Percentiles rank a stretch among this genome's conserved stretches.
Conservation (phyloP, 2,888 invertebrate species). For the Tachina fera region DNA sequence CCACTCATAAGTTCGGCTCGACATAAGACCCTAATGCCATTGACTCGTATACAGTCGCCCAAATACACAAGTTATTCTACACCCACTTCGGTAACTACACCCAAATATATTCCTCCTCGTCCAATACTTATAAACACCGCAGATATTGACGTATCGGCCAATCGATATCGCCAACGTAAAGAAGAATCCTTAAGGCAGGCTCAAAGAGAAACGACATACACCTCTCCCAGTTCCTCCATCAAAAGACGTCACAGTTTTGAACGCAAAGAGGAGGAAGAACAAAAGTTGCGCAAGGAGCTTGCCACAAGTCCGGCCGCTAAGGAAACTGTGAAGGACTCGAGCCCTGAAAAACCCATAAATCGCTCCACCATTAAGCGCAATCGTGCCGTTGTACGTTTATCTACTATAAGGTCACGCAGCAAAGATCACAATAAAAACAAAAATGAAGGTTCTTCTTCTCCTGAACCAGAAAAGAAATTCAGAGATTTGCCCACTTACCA, state of each 20-base stretch:
- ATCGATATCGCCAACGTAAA: slow-evolving; percentile 83
- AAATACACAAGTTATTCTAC: slow-evolving; percentile 83
- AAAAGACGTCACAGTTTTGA: slow-evolving; percentile 56
- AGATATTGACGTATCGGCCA: slow-evolving; percentile 91
- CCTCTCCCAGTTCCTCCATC: slow-evolving; percentile 49
- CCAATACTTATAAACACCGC: slow-evolving; percentile 92
- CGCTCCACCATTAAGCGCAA: slow-evolving; percentile 88
- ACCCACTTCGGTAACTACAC: slow-evolving; percentile 77
- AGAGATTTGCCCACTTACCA: slow-evolving; percentile 72
- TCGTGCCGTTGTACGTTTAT: slow-evolving; percentile 89
- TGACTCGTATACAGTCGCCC: slow-evolving; percentile 84
- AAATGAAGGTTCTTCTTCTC: slow-evolving; percentile 49
- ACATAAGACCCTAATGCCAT: slow-evolving; percentile 80
- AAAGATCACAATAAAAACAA: slow-evolving; percentile 74
- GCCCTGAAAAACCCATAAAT: slow-evolving; percentile 58
- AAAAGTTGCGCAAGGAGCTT: slow-evolving; percentile 38
- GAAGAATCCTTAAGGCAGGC: slow-evolving; percentile 59
- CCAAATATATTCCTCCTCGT: slow-evolving; percentile 84
- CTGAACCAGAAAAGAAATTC: slow-evolving; percentile 73
- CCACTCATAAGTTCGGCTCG: slow-evolving; percentile 77
- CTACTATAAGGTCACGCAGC: slow-evolving; percentile 84
- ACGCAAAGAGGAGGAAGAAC: slow-evolving; percentile 50
- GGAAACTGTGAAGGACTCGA: background rate
- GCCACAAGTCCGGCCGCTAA: background rate
- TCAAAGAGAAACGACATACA: slow-evolving; percentile 36